Evolutionary conservation across 2,888 invertebrate genomes (phyloP).

Genomic region (Gasteruption jaculator): DNA sequence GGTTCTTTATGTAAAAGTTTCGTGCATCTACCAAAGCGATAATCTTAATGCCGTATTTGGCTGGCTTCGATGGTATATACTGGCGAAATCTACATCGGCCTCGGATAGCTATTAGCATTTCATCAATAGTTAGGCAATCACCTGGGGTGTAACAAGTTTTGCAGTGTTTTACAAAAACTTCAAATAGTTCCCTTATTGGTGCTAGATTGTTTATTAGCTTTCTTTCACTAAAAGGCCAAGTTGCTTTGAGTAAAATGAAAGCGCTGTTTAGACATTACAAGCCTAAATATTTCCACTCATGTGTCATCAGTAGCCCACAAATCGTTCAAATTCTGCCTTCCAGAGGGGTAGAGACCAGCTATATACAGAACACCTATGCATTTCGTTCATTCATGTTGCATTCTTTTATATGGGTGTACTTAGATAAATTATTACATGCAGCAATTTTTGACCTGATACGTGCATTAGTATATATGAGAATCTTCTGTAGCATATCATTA

Average conservation of each 20-base stretch:
- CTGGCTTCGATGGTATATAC: constrained; percentile 21
- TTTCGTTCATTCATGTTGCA: too few relatives aligned
- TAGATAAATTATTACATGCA: too few relatives aligned
- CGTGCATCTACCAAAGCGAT: constrained; percentile 19
- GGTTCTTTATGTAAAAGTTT: constrained; percentile 24
- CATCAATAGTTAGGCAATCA: constrained; percentile 18
- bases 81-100: constrained; percentile 18
- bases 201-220: constrained; percentile 18
- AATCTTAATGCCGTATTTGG: constrained; percentile 23
- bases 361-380: too few relatives aligned
- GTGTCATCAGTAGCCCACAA: constrained; percentile 12
- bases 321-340: constrained; percentile 12
- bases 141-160: constrained; percentile 11
- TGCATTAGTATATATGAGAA: background rate
- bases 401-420: too few relatives aligned
- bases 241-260: constrained; percentile 5
- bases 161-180: constrained; percentile 15
- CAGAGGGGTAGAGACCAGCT: too few relatives aligned
- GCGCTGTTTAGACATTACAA: constrained; percentile 6
- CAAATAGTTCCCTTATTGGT: constrained; percentile 15
- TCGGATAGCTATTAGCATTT: constrained; percentile 17
- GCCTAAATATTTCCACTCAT: constrained; percentile 4
- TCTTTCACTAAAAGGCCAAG: constrained; percentile 15
- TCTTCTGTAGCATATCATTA: background rate
- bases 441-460: too few relatives aligned